Conservation (phyloP, 2,113 vertebrate species). For the Zootoca vivipara region DNA sequence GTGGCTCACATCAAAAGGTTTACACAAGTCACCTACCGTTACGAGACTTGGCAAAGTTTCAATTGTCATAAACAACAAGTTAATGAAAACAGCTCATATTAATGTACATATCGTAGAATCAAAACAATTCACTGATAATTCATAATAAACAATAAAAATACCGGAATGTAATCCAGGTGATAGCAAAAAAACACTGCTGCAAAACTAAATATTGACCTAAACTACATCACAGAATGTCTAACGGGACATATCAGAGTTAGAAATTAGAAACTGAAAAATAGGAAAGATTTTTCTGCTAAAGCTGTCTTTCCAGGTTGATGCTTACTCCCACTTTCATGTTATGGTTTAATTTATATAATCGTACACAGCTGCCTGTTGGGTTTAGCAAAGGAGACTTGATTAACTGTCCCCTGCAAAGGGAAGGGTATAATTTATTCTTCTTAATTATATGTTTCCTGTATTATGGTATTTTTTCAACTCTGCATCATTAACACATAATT, state of each 20-base stretch:
- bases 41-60: too few relatives aligned
- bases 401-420: slow-evolving; percentile 44
- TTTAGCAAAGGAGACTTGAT: slow-evolving; percentile 34
- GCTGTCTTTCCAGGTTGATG: slow-evolving; percentile 28
- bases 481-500: slow-evolving; percentile 46
- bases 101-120: too few relatives aligned
- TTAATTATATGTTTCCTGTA: slow-evolving; percentile 59
- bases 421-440: slow-evolving; percentile 51
- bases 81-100: too few relatives aligned
- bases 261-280: slow-evolving; percentile 22
- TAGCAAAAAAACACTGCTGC: too few relatives aligned
- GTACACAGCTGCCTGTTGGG: slow-evolving; percentile 19
- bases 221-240: slow-evolving; percentile 15
- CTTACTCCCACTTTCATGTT: slow-evolving; percentile 36
- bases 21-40: too few relatives aligned
- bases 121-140: too few relatives aligned
- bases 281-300: neutral
- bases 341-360: slow-evolving; percentile 43
- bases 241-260: neutral
- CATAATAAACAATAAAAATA: too few relatives aligned
- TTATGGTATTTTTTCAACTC: slow-evolving; percentile 50
- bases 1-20: too few relatives aligned
- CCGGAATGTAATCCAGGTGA: too few relatives aligned
- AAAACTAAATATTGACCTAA: too few relatives aligned
- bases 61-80: too few relatives aligned